Evolutionary conservation across 1,140 invertebrate species (phyloP).

Genomic region (Scylla paramamosain): DNA sequence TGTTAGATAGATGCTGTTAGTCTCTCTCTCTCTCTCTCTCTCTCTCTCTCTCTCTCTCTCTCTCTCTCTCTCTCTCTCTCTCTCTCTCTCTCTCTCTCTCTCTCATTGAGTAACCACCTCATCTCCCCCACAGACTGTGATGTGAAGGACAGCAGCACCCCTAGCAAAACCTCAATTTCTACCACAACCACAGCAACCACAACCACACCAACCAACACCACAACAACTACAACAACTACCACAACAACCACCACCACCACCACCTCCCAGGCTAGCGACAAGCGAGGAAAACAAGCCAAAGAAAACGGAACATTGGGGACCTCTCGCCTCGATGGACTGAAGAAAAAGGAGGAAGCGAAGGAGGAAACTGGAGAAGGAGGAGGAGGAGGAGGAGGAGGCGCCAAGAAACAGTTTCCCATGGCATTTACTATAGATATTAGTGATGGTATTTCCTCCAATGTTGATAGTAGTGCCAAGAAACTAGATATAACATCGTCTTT

Average conservation of each 20-base stretch:
- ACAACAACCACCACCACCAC: not conserved
- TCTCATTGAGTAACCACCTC: too few species aligned
- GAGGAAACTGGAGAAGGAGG: not conserved
- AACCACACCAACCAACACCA: not conserved
- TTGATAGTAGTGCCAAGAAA: conserved; percentile 77
- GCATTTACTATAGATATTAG: conserved; percentile 82
- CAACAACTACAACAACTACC: not conserved
- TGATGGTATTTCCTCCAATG: conserved; percentile 58
- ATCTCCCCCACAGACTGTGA: too few species aligned
- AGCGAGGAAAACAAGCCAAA: not conserved
- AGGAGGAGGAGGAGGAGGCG: conserved; percentile 29
- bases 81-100: not conserved
- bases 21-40: too few species aligned
- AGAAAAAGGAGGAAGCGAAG: not conserved
- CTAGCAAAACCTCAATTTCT: too few species aligned
- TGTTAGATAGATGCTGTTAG: too few species aligned
- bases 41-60: not conserved
- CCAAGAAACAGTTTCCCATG: conserved; percentile 78
- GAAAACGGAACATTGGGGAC: too few species aligned
- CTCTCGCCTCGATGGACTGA: too few species aligned
- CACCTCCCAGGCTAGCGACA: not conserved
- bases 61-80: not conserved
- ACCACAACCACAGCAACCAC: not conserved
- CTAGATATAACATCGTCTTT: conserved; percentile 80
- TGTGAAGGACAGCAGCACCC: too few species aligned